A percentile compares a stretch with the other conserved stretches of the same genome.
Evolutionary conservation across 2,797 vertebrate species (phyloP).

Genomic region (Danio choprae): DNA sequence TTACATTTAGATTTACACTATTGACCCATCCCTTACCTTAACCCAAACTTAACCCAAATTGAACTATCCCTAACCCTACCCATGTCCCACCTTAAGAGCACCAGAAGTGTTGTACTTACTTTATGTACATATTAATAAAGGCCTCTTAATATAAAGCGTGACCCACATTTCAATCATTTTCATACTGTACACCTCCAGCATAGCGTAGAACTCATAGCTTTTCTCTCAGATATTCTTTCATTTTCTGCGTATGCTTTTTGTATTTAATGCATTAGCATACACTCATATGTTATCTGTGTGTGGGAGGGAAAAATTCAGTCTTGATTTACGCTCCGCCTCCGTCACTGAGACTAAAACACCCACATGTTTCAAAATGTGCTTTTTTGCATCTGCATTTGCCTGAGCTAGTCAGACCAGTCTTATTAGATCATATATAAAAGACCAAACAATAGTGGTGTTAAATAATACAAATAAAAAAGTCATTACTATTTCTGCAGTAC

Average conservation of each 20-base stretch:
- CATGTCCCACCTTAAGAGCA: too few species aligned
- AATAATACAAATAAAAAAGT: too few species aligned
- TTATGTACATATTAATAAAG: too few species aligned
- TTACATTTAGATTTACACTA: too few species aligned
- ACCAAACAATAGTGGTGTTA: too few species aligned
- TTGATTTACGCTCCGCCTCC: neutral
- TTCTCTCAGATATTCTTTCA: neutral
- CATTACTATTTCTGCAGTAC: too few species aligned
- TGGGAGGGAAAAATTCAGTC: neutral
- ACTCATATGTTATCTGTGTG: neutral
- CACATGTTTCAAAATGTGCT: neutral
- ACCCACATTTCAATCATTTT: neutral
- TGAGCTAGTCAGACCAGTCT: neutral
- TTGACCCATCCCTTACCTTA: too few species aligned
- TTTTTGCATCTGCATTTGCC: neutral
- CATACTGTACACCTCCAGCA: neutral
- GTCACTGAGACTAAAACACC: neutral
- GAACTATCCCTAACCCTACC: too few species aligned
- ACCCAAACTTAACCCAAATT: too few species aligned
- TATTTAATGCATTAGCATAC: neutral
- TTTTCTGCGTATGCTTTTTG: neutral
- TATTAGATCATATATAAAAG: neutral
- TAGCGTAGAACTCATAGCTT: neutral
- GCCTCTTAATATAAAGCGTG: too few species aligned
- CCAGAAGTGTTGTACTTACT: too few species aligned